Evolutionary conservation across 2,797 vertebrate genomes (phyloP), one percentile per base, ranked within the genome.

Genomic region (Neoniphon sammara): DNA sequence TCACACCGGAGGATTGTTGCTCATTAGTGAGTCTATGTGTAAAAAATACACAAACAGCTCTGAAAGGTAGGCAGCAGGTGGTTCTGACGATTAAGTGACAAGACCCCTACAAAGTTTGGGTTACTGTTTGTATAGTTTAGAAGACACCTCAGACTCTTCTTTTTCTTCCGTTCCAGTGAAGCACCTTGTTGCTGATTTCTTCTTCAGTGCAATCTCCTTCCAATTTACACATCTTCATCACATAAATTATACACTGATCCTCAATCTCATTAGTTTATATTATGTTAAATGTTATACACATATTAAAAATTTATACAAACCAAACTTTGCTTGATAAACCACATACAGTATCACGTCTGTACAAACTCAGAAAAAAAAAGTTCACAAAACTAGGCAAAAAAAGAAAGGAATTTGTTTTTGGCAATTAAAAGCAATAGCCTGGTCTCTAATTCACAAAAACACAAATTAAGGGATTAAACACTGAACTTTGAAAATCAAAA

Each of bases 11-110:
- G 85, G 84, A 67, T 69, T 21, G 21, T 56, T 81, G 63, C 81
- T 87, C 81, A 2, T 59, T 66, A 44, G 23, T 18, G 81, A 88
- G 89, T 87, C 78, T 49, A 54, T 85, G 85, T 88, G 85, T 87
- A 87, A 77, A 89, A 92, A 91, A 86, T 62, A 91, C 91, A 90
- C 81, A 84, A 90, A 91, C 87, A 84, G 85, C 81, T 89, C 85
- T 84, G 87, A 87, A 91, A 92, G 86, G 89, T 92, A 93, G 92
- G 92, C 93, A 94, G 91, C 91, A 91, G 91, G 85, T 92, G 92
- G 90, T 89, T 90, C 88, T 89, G 88, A 89, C 87, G 90, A 87
- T 91, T 85, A 86, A 83, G 83, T 89, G 85, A 91, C 78, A 52
- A 58, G 78, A 90, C 82, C 85, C 82, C 82, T 85, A 87, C 71